A percentile compares a stretch with the other conserved stretches of the same genome.
phyloP scores from a whole-genome alignment of 2,113 vertebrate genomes.

The Atractosteus spatula region DNA sequence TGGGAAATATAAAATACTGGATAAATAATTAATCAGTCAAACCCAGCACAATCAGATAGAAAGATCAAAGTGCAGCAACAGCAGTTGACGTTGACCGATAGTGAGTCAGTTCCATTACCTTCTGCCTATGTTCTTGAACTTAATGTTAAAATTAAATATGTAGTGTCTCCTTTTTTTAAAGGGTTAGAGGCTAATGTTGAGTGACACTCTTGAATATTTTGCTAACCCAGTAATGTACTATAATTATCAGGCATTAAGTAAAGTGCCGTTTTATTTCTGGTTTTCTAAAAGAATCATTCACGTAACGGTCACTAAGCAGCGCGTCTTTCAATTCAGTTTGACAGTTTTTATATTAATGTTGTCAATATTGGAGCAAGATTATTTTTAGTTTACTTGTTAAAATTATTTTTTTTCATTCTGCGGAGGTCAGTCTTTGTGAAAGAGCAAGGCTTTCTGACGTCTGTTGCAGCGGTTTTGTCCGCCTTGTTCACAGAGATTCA shows the following conservation, averaged over 20 bases:
- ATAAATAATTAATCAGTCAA: slow-evolving; percentile 74
- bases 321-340: too few species aligned
- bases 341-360: not conserved
- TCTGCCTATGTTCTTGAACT: slow-evolving; percentile 29
- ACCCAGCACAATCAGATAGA: slow-evolving; percentile 50
- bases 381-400: not conserved
- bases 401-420: not conserved
- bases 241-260: slow-evolving; percentile 15
- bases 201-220: slow-evolving; percentile 15
- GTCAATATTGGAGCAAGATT: not conserved
- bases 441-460: not conserved
- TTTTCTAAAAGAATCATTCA: slow-evolving; percentile 6
- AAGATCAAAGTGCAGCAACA: slow-evolving; percentile 56
- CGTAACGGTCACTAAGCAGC: too few species aligned
- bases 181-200: not conserved
- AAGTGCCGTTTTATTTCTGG: slow-evolving; percentile 16
- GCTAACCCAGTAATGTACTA: slow-evolving; percentile 6
- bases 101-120: slow-evolving; percentile 56
- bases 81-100: slow-evolving; percentile 58
- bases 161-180: slow-evolving; percentile 30
- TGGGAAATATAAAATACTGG: slow-evolving; percentile 60
- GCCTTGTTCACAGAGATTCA: not conserved
- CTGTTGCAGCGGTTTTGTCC: not conserved
- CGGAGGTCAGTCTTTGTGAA: not conserved
- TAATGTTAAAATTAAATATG: slow-evolving; percentile 53